phyloP scores from a whole-genome alignment of 35 echinoderm and acorn worm genomes.

The Diadema setosum region DNA sequence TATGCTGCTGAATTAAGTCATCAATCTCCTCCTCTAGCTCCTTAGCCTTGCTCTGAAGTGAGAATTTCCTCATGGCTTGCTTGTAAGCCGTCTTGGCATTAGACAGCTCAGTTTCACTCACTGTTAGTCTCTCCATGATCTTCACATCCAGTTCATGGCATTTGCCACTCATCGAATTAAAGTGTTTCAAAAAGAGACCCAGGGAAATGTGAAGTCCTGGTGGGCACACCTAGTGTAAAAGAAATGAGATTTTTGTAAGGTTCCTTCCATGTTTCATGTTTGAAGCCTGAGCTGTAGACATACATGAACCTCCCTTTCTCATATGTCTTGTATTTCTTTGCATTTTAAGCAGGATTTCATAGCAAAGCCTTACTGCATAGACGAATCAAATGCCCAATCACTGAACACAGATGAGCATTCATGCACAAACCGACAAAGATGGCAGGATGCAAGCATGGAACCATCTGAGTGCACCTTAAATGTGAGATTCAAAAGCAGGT shows the following conservation, averaged over 20 bases:
- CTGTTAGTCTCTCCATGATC: not conserved
- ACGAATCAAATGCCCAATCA: not conserved
- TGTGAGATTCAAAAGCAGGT: too few species aligned
- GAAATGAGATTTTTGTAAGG: not conserved
- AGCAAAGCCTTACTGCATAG: not conserved
- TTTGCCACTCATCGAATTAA: not conserved
- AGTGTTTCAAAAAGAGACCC: constrained; percentile 1
- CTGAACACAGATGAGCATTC: too few species aligned
- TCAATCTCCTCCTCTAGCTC: constrained; percentile 9
- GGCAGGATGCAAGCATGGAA: too few species aligned
- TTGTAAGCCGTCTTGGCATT: too few species aligned
- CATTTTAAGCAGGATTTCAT: not conserved
- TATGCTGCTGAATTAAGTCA: not conserved
- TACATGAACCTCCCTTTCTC: not conserved
- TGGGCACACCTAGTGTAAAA: not conserved
- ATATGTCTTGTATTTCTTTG: not conserved
- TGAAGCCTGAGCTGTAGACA: not conserved
- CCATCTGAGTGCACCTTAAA: too few species aligned
- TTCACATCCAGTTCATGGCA: constrained; percentile 7
- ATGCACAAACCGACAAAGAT: too few species aligned
- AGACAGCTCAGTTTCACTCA: too few species aligned
- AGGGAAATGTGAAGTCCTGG: constrained; percentile 4
- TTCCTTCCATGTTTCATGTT: not conserved
- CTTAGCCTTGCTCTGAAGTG: not conserved
- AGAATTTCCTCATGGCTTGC: not conserved